These are phyloP conservation scores for Rousettus leschenaultii DNA, from an alignment of 2,113 vertebrate species.

Conservation along the genomic window DNA sequence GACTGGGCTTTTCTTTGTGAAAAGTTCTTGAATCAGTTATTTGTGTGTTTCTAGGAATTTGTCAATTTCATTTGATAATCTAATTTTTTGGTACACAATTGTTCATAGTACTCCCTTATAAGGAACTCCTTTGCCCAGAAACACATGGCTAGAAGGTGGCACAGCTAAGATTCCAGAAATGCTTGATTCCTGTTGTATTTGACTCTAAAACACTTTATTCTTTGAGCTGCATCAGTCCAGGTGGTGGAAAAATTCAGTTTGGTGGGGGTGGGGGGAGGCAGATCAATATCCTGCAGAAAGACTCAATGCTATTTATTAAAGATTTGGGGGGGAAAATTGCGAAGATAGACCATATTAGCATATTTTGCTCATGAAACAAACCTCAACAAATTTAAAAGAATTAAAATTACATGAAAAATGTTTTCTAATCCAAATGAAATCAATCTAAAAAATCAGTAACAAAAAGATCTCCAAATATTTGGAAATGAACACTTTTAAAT, in stretches of 20 bases:
- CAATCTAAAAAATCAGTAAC: not conserved
- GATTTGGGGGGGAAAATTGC: not conserved
- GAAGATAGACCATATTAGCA: not conserved
- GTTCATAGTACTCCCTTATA: not conserved
- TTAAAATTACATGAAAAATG: not conserved
- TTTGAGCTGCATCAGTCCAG: not conserved
- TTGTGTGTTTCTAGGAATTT: not conserved
- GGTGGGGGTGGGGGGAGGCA: rapidly evolving
- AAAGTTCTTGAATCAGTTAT: not conserved
- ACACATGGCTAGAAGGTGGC: not conserved
- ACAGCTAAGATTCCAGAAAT: slow-evolving; percentile 29
- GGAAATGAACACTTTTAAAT: not conserved
- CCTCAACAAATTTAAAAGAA: not conserved
- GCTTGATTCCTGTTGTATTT: slow-evolving; percentile 12
- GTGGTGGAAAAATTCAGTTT: not conserved
- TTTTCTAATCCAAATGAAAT: slow-evolving; percentile 30
- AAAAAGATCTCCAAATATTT: not conserved
- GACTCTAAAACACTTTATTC: slow-evolving; percentile 11
- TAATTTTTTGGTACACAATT: not conserved
- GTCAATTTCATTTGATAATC: not conserved
- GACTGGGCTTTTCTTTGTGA: not conserved
- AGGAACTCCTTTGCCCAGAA: not conserved
- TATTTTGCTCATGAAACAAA: slow-evolving; percentile 1
- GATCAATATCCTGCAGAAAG: slow-evolving; percentile 34
- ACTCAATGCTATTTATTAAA: slow-evolving; percentile 46